Evolutionary conservation across 2,797 vertebrate genomes (phyloP).

Genomic region (Tokudaia muenninki): DNA sequence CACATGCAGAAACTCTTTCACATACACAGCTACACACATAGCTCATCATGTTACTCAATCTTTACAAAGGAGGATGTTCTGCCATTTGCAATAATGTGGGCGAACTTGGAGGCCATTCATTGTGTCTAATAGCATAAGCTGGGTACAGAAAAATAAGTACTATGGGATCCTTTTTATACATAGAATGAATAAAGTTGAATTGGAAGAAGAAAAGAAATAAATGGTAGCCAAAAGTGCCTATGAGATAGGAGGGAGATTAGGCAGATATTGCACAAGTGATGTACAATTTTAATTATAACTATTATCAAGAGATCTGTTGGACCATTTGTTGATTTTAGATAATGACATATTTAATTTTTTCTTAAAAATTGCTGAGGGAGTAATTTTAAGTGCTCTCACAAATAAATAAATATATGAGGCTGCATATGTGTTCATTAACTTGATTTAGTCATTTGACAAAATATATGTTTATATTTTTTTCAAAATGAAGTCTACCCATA

Average conservation of each 20-base stretch:
- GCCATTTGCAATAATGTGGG: too few species aligned
- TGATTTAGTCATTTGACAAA: not conserved
- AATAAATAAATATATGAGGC: not conserved
- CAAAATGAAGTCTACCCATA: not conserved
- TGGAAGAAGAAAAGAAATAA: not conserved
- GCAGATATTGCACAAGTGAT: not conserved
- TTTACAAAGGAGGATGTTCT: not conserved
- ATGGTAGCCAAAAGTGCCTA: too few species aligned
- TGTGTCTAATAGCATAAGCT: not conserved
- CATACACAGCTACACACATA: not conserved
- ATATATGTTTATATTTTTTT: not conserved
- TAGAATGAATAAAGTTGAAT: not conserved
- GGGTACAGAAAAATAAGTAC: not conserved
- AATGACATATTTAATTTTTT: not conserved
- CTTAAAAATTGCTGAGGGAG: not conserved
- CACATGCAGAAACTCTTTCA: not conserved
- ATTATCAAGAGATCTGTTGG: not conserved
- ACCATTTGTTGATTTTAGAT: not conserved
- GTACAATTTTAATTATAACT: not conserved
- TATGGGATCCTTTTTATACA: accelerated
- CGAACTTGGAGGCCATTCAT: not conserved
- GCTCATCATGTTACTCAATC: not conserved
- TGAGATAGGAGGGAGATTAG: not conserved
- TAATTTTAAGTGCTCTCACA: not conserved
- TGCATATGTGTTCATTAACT: not conserved